phyloP scores from a whole-genome alignment of 2,797 vertebrate genomes.

The Amblyraja radiata region DNA sequence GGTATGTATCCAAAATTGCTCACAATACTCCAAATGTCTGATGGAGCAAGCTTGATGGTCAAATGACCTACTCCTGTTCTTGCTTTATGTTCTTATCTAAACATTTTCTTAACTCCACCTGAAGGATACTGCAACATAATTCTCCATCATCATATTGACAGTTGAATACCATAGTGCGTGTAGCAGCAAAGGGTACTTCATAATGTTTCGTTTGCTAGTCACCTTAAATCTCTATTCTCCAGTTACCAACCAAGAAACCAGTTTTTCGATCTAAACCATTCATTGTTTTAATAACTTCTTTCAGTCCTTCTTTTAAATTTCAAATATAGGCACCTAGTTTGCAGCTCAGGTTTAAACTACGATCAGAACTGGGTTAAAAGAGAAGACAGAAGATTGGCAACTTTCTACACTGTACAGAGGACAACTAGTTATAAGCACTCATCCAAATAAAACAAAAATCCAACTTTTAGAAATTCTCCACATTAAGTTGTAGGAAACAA shows the following conservation, averaged over 20 bases:
- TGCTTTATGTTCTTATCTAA: no score
- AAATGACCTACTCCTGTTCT: no score
- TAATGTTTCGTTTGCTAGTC: background rate
- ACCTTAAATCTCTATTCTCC: background rate
- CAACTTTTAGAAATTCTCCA: background rate
- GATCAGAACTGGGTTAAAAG: background rate
- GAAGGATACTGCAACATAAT: no score
- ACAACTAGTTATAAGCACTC: background rate
- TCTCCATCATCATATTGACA: no score
- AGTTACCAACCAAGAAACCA: background rate
- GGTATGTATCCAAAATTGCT: no score
- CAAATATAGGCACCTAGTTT: background rate
- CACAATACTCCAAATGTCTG: no score
- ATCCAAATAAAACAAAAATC: background rate
- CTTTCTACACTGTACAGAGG: background rate
- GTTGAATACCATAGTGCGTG: no score
- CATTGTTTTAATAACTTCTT: no score
- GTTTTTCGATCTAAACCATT: background rate
- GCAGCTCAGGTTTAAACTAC: no score
- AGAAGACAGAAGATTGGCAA: background rate
- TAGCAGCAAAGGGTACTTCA: no score
- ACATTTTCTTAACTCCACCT: no score
- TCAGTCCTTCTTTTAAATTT: background rate
- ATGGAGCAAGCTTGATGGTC: no score
- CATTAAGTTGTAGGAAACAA: background rate